A percentile compares a stretch with the other conserved stretches of the same genome.
These are phyloP conservation scores for Pararge aegeria DNA, from an alignment of 1,140 invertebrate species.

Conservation along the genomic window DNA sequence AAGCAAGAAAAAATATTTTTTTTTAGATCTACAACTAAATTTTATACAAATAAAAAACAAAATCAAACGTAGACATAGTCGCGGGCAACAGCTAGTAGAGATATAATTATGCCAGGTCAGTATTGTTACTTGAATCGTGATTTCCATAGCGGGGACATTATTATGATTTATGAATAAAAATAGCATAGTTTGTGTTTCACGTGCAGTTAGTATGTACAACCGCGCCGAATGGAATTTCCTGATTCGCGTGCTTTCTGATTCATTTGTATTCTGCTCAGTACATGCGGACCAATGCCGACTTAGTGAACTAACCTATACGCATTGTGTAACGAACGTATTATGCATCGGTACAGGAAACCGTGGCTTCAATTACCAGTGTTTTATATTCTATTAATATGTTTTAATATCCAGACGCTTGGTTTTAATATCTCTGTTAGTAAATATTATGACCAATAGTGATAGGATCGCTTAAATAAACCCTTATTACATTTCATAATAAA, in stretches of 20 bases:
- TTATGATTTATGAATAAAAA: slow-evolving; percentile 33
- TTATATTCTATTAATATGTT: slow-evolving; percentile 42
- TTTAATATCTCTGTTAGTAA: slow-evolving; percentile 2
- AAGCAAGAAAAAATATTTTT: too few relatives aligned
- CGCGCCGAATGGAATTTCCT: slow-evolving; percentile 66
- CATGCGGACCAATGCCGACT: slow-evolving; percentile 32
- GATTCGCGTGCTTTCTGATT: slow-evolving; percentile 65
- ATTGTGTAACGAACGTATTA: slow-evolving; percentile 44
- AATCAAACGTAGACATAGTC: too few relatives aligned
- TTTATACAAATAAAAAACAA: too few relatives aligned
- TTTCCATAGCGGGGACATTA: slow-evolving; percentile 7
- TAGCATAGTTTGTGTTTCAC: slow-evolving; percentile 22
- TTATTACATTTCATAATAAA: too few relatives aligned
- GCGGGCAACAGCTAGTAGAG: too few relatives aligned
- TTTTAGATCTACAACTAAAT: too few relatives aligned
- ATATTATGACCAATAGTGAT: background rate
- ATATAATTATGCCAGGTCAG: background rate
- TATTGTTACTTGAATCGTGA: background rate
- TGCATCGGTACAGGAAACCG: slow-evolving; percentile 50
- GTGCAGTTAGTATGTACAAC: slow-evolving; percentile 35
- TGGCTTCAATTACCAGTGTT: slow-evolving; percentile 39
- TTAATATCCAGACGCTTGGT: slow-evolving; percentile 36
- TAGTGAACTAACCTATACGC: slow-evolving; percentile 47
- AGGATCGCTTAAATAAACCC: too few relatives aligned
- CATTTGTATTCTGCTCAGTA: slow-evolving; percentile 64